Conservation (phyloP, 2,113 vertebrate species). For the Helogale parvula region DNA sequence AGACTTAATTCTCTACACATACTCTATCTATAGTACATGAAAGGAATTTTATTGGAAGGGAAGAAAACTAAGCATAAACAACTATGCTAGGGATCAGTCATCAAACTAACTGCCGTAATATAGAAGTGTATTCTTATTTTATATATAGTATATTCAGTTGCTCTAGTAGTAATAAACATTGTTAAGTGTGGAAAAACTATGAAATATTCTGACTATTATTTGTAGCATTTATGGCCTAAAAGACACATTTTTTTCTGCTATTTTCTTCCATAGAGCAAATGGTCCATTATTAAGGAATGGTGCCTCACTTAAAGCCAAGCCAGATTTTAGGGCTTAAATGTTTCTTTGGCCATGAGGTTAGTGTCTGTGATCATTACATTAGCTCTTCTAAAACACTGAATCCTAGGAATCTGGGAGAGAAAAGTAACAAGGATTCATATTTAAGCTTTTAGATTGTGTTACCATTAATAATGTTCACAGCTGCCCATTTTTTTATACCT, state of each 20-base stretch:
- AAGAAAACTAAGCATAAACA: constrained; percentile 52
- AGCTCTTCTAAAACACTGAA: not conserved
- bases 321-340: not conserved
- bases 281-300: not conserved
- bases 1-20: not conserved
- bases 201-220: constrained; percentile 63
- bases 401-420: not conserved
- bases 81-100: not conserved
- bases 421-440: not conserved
- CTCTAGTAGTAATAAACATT: constrained; percentile 65
- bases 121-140: constrained; percentile 51
- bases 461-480: not conserved
- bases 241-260: constrained; percentile 14
- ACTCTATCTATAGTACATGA: not conserved
- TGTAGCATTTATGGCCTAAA: constrained; percentile 52
- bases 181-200: constrained; percentile 15
- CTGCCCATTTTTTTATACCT: too few species aligned
- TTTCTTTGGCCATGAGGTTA: not conserved
- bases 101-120: constrained; percentile 62
- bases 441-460: not conserved
- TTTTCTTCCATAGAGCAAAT: not conserved
- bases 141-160: constrained; percentile 16
- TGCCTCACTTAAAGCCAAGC: not conserved
- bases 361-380: not conserved
- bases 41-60: constrained; percentile 20